Evolutionary conservation across 2,888 invertebrate species (phyloP), one percentile per base, ranked within the genome.

Genomic region (Nemoura dubitans): DNA sequence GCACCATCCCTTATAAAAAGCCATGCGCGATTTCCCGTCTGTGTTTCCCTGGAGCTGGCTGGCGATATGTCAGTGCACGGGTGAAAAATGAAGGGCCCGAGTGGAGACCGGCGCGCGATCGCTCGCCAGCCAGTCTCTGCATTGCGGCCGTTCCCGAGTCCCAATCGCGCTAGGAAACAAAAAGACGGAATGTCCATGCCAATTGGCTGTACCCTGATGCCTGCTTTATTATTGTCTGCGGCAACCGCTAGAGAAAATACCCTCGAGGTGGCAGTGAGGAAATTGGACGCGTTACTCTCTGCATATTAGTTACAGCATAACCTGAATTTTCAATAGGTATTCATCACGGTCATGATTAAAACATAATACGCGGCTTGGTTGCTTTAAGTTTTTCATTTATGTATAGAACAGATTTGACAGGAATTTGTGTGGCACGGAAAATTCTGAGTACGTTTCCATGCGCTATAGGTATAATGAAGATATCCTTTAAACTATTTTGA

Each of bases 81-180:
- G 78, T 78, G 27, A 78, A 78, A 28, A 78, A 78, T 27, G 78
- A 78, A 78, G 78, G 16, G 28, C n/a, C n/a, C n/a, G n/a, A n/a
- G n/a, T n/a, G n/a, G 78, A 1, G 10, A 26, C 21, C 78, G n/a
- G 78, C 26, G 5, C 16, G 26, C 78, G 14, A 28, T 3, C 27
- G 28, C 78, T n/a, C 28, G 28, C 27, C 28, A 7, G 78, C 25
- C 5, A 78, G 26, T 28, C 78, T 27, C 78, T 78, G 78, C 78
- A 78, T 21, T 78, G 78, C 78, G 78, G 78, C 78, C 78, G 25
- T 26, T 21, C 59, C n/a, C n/a, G n/a, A n/a, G 59, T 59, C 59
- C 59, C 59, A 59, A 59, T 59, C 59, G 59, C 36, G 59, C n/a
- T n/a, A 21, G 59, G 59, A 59, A 59, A 59, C 59, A 59, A 59